phyloP scores from a whole-genome alignment of 2,113 vertebrate genomes.

The Rhinoderma darwinii region DNA sequence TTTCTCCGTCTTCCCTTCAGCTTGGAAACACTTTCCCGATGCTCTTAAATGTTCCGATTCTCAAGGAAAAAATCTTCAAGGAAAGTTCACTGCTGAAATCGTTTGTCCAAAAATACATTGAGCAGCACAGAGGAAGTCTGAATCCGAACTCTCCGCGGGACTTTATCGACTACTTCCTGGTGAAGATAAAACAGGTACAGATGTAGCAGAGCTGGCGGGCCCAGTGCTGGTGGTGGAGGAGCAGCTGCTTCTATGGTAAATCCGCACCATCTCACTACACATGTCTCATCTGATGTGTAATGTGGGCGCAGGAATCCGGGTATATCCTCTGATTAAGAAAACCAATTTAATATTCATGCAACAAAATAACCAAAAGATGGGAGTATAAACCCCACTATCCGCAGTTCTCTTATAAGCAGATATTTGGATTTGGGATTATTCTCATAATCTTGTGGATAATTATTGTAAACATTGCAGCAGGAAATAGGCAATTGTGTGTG shows the following conservation, averaged over 20 bases:
- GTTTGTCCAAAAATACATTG: not conserved
- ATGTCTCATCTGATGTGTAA: too few relatives aligned
- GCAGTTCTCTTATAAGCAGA: too few relatives aligned
- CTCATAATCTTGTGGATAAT: too few relatives aligned
- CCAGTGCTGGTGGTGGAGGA: not conserved
- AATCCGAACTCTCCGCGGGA: not conserved
- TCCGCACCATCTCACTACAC: not conserved
- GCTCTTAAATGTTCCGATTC: not conserved
- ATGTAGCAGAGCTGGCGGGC: too few relatives aligned
- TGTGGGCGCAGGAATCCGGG: too few relatives aligned
- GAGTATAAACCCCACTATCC: too few relatives aligned
- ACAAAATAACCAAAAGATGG: too few relatives aligned
- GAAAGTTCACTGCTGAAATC: not conserved
- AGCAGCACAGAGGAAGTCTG: not conserved
- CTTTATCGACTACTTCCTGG: slow-evolving; percentile 24
- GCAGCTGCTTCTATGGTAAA: not conserved
- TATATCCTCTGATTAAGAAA: too few relatives aligned
- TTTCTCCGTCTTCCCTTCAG: not conserved
- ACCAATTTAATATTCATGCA: too few relatives aligned
- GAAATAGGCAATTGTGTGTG: too few relatives aligned
- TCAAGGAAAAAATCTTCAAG: not conserved
- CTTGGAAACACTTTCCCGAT: not conserved
- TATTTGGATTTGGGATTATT: too few relatives aligned
- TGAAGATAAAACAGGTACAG: slow-evolving; percentile 31
- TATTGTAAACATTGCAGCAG: too few relatives aligned